Conservation (phyloP, 2,888 invertebrate genomes). For the Cheilosia vernalis region DNA sequence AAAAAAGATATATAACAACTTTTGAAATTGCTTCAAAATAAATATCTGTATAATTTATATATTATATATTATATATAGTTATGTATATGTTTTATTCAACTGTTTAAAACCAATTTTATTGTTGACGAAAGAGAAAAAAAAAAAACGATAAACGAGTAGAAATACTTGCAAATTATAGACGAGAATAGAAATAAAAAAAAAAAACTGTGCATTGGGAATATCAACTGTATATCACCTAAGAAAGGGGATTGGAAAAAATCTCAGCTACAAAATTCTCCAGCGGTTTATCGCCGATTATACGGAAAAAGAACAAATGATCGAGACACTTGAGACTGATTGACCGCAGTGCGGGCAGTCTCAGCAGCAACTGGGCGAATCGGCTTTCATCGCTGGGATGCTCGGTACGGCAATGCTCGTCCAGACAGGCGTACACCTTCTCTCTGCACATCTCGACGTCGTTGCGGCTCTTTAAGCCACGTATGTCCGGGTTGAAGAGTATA, state of each 20-base stretch:
- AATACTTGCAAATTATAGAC: slow-evolving; percentile 59
- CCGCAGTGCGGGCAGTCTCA: slow-evolving; percentile 94
- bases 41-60: slow-evolving; percentile 58
- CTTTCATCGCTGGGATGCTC: slow-evolving; percentile 96
- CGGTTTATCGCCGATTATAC: slow-evolving; percentile 93
- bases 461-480: slow-evolving; percentile 93
- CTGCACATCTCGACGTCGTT: slow-evolving; percentile 93
- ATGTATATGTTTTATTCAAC: slow-evolving; percentile 18
- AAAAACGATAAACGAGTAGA: slow-evolving; percentile 8
- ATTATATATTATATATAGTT: slow-evolving; percentile 49
- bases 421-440: slow-evolving; percentile 96
- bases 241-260: slow-evolving; percentile 88
- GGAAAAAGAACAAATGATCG: slow-evolving; percentile 97
- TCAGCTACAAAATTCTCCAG: slow-evolving; percentile 93
- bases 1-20: slow-evolving; percentile 68
- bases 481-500: slow-evolving; percentile 97
- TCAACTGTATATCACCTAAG: slow-evolving; percentile 19
- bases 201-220: slow-evolving; percentile 13
- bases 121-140: slow-evolving; percentile 14
- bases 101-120: slow-evolving; percentile 56
- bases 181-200: background rate
- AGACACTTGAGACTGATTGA: slow-evolving; percentile 97
- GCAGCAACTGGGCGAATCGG: slow-evolving; percentile 96
- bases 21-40: slow-evolving; percentile 73
- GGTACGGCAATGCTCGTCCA: slow-evolving; percentile 96